Percentiles rank a stretch among this genome's conserved stretches.
Conservation (phyloP, 2,888 invertebrate species). For the Amphipoea oculea region DNA sequence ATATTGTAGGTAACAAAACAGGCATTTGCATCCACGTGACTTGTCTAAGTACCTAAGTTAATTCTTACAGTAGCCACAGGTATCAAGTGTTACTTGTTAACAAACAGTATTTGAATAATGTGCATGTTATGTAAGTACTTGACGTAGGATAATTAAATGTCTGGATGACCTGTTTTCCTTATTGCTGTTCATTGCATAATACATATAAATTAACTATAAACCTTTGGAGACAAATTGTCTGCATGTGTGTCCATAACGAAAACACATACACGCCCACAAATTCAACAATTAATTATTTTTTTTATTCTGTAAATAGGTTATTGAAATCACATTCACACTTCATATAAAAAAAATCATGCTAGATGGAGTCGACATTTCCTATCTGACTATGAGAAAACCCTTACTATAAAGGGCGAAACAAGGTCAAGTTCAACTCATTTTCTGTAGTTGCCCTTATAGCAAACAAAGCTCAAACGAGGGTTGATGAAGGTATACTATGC, state of each 20-base stretch:
- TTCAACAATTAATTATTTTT: neutral
- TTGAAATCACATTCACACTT: neutral
- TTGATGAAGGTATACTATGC: neutral
- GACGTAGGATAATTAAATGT: slow-evolving; percentile 50
- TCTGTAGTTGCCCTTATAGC: neutral
- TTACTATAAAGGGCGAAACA: neutral
- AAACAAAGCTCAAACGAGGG: neutral
- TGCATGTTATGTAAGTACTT: slow-evolving; percentile 40
- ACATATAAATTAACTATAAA: slow-evolving; percentile 24
- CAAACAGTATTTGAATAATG: slow-evolving; percentile 53
- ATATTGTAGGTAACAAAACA: neutral
- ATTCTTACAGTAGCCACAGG: slow-evolving; percentile 24
- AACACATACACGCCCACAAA: neutral
- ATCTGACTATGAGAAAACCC: neutral
- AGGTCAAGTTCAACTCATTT: neutral
- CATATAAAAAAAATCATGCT: too few species aligned
- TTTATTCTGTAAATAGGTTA: neutral
- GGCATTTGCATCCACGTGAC: slow-evolving; percentile 22
- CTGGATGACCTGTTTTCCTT: slow-evolving; percentile 61
- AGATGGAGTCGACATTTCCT: neutral
- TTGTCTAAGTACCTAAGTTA: slow-evolving; percentile 5
- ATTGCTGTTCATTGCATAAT: slow-evolving; percentile 51
- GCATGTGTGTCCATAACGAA: neutral
- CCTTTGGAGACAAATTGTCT: slow-evolving; percentile 26
- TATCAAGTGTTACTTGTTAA: slow-evolving; percentile 22